Conservation (phyloP, 1,140 invertebrate species). For the Drosophila nigrodunni region DNA sequence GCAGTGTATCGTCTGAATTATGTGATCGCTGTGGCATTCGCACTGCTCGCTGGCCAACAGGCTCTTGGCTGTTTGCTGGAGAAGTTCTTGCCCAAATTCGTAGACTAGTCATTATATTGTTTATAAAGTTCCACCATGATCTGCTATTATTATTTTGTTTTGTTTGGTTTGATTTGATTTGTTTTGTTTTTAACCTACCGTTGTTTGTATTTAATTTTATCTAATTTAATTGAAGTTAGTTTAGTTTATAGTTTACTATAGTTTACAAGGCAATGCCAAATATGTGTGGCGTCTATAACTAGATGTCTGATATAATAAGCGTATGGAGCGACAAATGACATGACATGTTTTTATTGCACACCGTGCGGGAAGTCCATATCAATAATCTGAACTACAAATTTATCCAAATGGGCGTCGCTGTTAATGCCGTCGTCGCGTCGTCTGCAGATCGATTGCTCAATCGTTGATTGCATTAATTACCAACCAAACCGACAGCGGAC, state of each 20-base stretch:
- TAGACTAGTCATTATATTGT: conserved; percentile 7
- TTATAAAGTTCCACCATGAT: conserved; percentile 7
- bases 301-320: conserved; percentile 13
- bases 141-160: not conserved
- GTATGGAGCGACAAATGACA: conserved; percentile 29
- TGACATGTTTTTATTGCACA: conserved; percentile 36
- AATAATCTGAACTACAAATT: conserved; percentile 28
- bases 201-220: conserved; percentile 1
- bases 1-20: conserved; percentile 86
- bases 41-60: conserved; percentile 86
- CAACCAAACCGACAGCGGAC: not conserved
- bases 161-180: not conserved
- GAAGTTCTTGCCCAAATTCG: conserved; percentile 20
- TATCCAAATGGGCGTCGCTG: conserved; percentile 48
- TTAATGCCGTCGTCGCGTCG: not conserved
- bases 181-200: not conserved
- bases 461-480: conserved; percentile 29
- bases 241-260: conserved; percentile 26
- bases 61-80: conserved; percentile 60
- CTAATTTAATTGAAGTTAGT: not conserved
- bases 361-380: conserved; percentile 69
- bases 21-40: conserved; percentile 85
- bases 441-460: conserved; percentile 36
- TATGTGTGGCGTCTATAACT: conserved; percentile 15
- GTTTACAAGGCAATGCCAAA: conserved; percentile 41